Evolutionary conservation across 2,888 invertebrate species (phyloP).

Genomic region (Gymnoscelis rufifasciata): DNA sequence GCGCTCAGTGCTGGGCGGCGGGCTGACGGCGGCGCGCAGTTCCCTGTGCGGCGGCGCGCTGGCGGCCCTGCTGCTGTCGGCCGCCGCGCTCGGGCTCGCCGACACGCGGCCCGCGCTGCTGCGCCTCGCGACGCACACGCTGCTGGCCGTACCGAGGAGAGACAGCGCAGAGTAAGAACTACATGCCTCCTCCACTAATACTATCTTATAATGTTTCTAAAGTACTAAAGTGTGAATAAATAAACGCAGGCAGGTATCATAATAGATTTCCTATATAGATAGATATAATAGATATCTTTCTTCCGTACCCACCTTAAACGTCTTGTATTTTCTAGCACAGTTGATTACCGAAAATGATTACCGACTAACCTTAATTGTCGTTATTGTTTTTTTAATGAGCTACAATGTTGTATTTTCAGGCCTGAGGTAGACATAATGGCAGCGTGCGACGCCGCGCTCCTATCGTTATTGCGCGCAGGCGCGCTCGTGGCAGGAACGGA

Average conservation of each 20-base stretch:
- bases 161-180: constrained; percentile 32
- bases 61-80: constrained; percentile 82
- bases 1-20: constrained; percentile 38
- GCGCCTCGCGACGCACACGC: constrained; percentile 77
- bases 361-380: too few relatives aligned
- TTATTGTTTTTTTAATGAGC: too few relatives aligned
- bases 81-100: constrained; percentile 82
- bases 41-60: constrained; percentile 55
- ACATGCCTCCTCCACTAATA: too few relatives aligned
- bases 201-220: too few relatives aligned
- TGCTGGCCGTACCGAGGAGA: constrained; percentile 60
- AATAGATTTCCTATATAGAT: too few relatives aligned
- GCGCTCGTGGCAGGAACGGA: constrained; percentile 33
- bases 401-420: not conserved
- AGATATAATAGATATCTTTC: too few relatives aligned
- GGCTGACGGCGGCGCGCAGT: constrained; percentile 65
- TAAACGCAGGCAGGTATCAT: too few relatives aligned
- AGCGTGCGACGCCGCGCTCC: constrained; percentile 47
- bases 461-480: constrained; percentile 43
- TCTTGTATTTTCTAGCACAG: too few relatives aligned
- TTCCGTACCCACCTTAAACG: too few relatives aligned
- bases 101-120: constrained; percentile 72
- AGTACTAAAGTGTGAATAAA: too few relatives aligned
- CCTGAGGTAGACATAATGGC: constrained; percentile 40
- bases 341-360: too few relatives aligned